Evolutionary conservation across 2,113 vertebrate species (phyloP).

Genomic region (Sceloporus tristichus): DNA sequence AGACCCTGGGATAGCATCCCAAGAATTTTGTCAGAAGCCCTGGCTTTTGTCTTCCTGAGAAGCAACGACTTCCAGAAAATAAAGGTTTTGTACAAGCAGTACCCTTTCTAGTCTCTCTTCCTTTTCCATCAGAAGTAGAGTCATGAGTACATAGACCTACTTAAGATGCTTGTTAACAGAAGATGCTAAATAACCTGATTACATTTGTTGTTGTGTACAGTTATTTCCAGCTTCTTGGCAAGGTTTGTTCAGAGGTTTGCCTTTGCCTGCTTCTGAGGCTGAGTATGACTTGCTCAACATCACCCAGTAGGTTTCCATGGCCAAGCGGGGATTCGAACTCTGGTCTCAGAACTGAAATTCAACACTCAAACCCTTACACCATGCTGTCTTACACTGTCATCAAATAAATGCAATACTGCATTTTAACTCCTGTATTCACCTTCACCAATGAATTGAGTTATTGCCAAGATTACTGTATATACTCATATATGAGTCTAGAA

Average conservation of each 20-base stretch:
- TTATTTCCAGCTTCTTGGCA: too few species aligned
- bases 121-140: background rate
- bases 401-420: background rate
- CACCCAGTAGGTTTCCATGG: too few species aligned
- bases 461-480: background rate
- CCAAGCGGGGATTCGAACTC: too few species aligned
- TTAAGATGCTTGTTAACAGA: background rate
- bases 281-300: too few species aligned
- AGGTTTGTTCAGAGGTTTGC: too few species aligned
- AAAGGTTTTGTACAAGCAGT: background rate
- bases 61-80: background rate
- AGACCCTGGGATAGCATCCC: background rate
- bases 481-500: too few species aligned
- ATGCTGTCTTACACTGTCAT: background rate
- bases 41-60: background rate
- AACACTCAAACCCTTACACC: background rate
- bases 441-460: background rate
- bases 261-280: too few species aligned
- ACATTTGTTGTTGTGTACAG: background rate
- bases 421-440: background rate
- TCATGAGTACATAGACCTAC: background rate
- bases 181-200: background rate
- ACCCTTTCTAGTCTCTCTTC: background rate
- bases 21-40: background rate
- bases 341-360: too few species aligned